These are phyloP conservation scores for Limonius californicus DNA, from an alignment of 1,140 invertebrate genomes.

Conservation along the genomic window DNA sequence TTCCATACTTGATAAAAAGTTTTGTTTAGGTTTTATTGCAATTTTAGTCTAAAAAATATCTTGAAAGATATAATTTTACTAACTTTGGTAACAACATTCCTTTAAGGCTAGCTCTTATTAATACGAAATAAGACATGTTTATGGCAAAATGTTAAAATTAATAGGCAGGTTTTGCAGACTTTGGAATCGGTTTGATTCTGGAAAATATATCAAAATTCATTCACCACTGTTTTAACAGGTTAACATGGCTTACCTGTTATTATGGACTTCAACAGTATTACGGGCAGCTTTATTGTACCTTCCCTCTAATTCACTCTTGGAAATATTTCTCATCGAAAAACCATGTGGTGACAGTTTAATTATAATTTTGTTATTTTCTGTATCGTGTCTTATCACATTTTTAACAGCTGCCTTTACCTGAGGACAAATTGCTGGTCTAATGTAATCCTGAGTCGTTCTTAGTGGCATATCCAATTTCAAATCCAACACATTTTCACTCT, in stretches of 20 bases:
- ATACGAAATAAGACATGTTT: no score
- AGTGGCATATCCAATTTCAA: slow-evolving; percentile 77
- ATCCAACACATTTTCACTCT: slow-evolving; percentile 80
- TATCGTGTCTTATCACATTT: slow-evolving; percentile 42
- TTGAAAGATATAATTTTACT: no score
- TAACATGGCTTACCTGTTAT: slow-evolving; percentile 47
- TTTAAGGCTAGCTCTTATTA: no score
- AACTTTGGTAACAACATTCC: no score
- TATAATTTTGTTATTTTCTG: slow-evolving; percentile 38
- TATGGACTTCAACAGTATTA: slow-evolving; percentile 41
- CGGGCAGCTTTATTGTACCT: slow-evolving; percentile 42
- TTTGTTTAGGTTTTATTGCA: no score
- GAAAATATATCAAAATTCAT: not conserved
- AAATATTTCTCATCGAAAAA: slow-evolving; percentile 31
- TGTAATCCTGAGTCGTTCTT: slow-evolving; percentile 74
- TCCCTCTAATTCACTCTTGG: slow-evolving; percentile 42
- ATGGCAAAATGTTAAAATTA: not conserved
- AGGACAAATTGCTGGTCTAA: slow-evolving; percentile 39
- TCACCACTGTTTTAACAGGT: not conserved
- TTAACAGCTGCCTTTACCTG: slow-evolving; percentile 43
- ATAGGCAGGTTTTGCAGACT: slow-evolving; percentile 5
- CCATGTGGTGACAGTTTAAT: slow-evolving; percentile 41
- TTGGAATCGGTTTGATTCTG: slow-evolving; percentile 4
- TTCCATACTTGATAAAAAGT: no score
- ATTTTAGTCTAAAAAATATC: no score